phyloP scores from a whole-genome alignment of 2,888 invertebrate genomes.

The Eumerus sabulonum region DNA sequence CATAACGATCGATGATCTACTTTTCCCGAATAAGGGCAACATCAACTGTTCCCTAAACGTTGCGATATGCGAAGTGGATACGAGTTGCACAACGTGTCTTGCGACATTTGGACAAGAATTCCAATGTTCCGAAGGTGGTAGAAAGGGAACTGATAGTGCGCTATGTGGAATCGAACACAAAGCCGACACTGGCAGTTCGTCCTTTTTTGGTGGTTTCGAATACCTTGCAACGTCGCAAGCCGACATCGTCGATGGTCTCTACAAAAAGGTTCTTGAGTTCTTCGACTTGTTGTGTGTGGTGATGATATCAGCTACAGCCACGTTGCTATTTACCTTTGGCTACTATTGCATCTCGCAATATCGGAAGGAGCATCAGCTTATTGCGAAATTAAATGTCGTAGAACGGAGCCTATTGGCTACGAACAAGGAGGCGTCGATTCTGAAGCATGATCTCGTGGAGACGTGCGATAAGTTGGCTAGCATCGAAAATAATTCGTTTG shows the following conservation, averaged over 20 bases:
- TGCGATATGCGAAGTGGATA: too few relatives aligned
- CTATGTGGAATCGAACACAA: too few relatives aligned
- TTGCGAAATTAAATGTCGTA: constrained; percentile 84
- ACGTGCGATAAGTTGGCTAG: constrained; percentile 82
- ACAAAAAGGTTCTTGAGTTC: constrained; percentile 74
- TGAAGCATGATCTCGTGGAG: constrained; percentile 82
- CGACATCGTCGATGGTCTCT: constrained; percentile 72
- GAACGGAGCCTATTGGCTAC: constrained; percentile 82
- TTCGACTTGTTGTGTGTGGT: constrained; percentile 82
- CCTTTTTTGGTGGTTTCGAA: too few relatives aligned
- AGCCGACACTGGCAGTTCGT: too few relatives aligned
- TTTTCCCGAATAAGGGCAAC: too few relatives aligned
- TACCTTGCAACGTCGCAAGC: constrained; percentile 36
- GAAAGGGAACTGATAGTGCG: too few relatives aligned
- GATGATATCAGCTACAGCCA: constrained; percentile 85
- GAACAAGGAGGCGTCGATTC: constrained; percentile 83
- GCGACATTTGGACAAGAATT: too few relatives aligned
- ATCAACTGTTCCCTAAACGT: too few relatives aligned
- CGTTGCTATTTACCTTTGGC: constrained; percentile 86
- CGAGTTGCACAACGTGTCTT: too few relatives aligned
- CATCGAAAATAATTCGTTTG: constrained; percentile 86
- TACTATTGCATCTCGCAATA: constrained; percentile 89
- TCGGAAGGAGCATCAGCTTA: constrained; percentile 84
- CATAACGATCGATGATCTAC: too few relatives aligned
- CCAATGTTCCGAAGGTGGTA: too few relatives aligned